Conservation (phyloP, 2,113 vertebrate genomes). For the Riparia riparia region DNA sequence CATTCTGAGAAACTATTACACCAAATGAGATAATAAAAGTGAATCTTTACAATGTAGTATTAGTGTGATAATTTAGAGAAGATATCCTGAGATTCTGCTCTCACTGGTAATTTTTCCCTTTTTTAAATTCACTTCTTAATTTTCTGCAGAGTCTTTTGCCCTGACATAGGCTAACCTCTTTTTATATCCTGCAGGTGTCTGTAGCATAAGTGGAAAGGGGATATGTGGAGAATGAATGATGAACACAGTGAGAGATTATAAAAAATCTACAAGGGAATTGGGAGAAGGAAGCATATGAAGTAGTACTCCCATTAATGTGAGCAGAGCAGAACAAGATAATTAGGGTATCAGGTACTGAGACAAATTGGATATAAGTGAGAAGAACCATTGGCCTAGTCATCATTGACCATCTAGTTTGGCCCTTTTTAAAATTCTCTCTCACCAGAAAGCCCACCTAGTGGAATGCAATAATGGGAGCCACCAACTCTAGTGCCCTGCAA, state of each 20-base stretch:
- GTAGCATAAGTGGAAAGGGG: not conserved
- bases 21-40: not conserved
- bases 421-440: not conserved
- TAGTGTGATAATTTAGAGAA: not conserved
- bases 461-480: not conserved
- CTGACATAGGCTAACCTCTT: not conserved
- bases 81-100: not conserved
- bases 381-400: not conserved
- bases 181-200: not conserved
- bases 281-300: not conserved
- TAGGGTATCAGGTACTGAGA: not conserved
- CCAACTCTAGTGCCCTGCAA: not conserved
- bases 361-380: not conserved
- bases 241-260: not conserved
- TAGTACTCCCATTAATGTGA: not conserved
- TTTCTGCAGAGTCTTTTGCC: slow-evolving; percentile 7
- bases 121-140: not conserved
- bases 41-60: not conserved
- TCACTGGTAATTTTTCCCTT: not conserved
- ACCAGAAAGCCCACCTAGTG: not conserved
- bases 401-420: not conserved
- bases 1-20: not conserved
- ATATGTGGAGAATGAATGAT: fast-evolving
- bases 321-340: not conserved
- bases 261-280: not conserved